Conservation (phyloP, 2,797 vertebrate species). For the Alosa sapidissima region DNA sequence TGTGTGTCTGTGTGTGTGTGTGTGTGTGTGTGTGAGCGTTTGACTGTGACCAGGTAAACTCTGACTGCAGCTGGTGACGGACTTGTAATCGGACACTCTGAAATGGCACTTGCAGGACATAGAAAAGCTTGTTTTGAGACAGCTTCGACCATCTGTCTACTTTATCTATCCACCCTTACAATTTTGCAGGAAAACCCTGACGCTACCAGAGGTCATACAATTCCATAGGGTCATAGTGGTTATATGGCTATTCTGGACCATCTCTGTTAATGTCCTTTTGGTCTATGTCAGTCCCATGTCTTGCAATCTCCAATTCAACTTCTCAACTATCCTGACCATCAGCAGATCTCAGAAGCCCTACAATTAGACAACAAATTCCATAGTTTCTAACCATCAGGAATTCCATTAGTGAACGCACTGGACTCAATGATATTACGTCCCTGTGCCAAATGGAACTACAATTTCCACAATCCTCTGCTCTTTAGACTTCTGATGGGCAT, state of each 20-base stretch:
- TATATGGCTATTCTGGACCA: background rate
- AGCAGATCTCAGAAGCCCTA: background rate
- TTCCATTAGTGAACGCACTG: slow-evolving; percentile 2
- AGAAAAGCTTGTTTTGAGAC: background rate
- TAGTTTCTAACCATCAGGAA: background rate
- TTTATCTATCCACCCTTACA: background rate
- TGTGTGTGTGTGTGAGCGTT: background rate
- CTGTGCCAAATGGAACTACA: slow-evolving; percentile 30
- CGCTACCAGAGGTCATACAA: background rate
- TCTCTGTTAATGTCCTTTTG: slow-evolving; percentile 11
- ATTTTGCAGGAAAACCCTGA: background rate
- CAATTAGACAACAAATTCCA: slow-evolving; percentile 21
- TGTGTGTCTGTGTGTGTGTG: background rate
- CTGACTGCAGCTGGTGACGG: slow-evolving; percentile 10
- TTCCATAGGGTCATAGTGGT: background rate
- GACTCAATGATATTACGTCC: background rate
- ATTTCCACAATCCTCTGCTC: slow-evolving; percentile 33
- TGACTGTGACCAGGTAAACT: slow-evolving; percentile 20
- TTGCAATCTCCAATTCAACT: background rate
- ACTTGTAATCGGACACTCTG: slow-evolving; percentile 3
- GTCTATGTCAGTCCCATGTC: background rate
- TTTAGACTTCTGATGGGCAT: background rate
- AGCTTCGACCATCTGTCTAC: background rate
- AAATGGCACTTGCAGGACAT: slow-evolving; percentile 20
- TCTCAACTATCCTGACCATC: background rate